Percentiles rank a stretch among this genome's conserved stretches.
These are phyloP conservation scores for Drosophila triauraria DNA, from an alignment of 1,140 invertebrate species.

Conservation along the genomic window DNA sequence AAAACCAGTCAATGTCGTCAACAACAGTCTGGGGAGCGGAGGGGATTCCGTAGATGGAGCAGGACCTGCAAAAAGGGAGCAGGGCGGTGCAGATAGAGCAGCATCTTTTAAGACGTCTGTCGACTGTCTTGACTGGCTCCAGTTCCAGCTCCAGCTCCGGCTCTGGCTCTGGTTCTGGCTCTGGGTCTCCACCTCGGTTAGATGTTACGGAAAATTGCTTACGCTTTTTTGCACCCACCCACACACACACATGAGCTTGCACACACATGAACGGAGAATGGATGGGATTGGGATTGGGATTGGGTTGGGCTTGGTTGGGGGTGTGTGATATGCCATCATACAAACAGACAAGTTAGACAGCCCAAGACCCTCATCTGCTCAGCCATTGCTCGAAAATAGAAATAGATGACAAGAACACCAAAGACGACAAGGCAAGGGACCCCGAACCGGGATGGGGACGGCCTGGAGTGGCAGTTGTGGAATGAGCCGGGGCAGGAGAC, in stretches of 20 bases:
- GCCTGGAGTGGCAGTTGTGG: constrained; percentile 9
- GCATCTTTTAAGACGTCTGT: constrained; percentile 65
- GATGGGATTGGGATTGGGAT: constrained; percentile 8
- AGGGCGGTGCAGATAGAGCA: constrained; percentile 47
- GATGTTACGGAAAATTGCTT: constrained; percentile 84
- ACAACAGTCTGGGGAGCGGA: constrained; percentile 39
- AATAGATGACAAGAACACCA: constrained; percentile 82
- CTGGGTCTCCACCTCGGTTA: constrained; percentile 56
- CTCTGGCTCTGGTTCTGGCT: constrained; percentile 15
- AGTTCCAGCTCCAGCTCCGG: constrained; percentile 16
- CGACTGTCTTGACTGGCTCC: constrained; percentile 63
- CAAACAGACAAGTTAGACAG: constrained; percentile 83
- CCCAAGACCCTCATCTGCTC: constrained; percentile 80
- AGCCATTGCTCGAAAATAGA: constrained; percentile 80
- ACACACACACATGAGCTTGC: constrained; percentile 39
- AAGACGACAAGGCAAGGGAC: constrained; percentile 68
- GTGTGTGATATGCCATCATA: constrained; percentile 65
- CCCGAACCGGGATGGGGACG: constrained; percentile 15
- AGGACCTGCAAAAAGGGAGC: constrained; percentile 20
- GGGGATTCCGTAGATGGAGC: constrained; percentile 22
- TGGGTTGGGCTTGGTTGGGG: constrained; percentile 11
- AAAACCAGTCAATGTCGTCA: constrained; percentile 76
- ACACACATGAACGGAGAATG: constrained; percentile 72
- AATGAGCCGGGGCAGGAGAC: constrained; percentile 3
- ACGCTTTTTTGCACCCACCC: constrained; percentile 78